A percentile compares a stretch with the other conserved stretches of the same genome.
phyloP scores from a whole-genome alignment of 1,140 invertebrate species.

The Pseudomyrmex concolor region DNA sequence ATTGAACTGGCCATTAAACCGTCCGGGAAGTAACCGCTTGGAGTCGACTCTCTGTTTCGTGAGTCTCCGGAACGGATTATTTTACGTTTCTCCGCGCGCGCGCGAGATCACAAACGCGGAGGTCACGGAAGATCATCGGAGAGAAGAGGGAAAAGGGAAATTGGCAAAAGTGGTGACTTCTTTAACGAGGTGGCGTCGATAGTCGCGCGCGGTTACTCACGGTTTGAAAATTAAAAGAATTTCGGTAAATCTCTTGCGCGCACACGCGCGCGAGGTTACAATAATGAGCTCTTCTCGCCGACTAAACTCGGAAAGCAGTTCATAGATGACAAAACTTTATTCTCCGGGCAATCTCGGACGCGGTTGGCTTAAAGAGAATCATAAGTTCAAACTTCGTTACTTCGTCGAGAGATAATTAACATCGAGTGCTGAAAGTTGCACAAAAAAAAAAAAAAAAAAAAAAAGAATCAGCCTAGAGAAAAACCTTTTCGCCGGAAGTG shows the following conservation, averaged over 20 bases:
- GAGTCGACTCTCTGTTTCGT: slow-evolving; percentile 70
- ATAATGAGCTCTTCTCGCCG: slow-evolving; percentile 9
- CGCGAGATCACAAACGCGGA: slow-evolving; percentile 3
- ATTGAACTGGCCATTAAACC: slow-evolving; percentile 75
- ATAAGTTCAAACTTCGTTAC: slow-evolving; percentile 49
- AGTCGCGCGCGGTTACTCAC: not conserved
- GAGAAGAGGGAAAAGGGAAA: not conserved
- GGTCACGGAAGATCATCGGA: slow-evolving; percentile 48
- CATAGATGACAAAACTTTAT: slow-evolving; percentile 60
- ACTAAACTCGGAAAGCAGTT: slow-evolving; percentile 38
- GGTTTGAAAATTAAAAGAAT: slow-evolving; percentile 1
- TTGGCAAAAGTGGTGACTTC: not conserved
- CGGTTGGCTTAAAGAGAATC: slow-evolving; percentile 45
- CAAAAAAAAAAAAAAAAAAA: not conserved
- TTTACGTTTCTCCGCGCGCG: slow-evolving; percentile 27
- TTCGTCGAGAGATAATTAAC: slow-evolving; percentile 45
- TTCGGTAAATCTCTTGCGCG: not conserved
- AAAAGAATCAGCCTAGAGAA: slow-evolving; percentile 8
- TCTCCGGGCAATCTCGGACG: slow-evolving; percentile 25
- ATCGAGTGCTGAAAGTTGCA: slow-evolving; percentile 29
- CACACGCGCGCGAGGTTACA: not conserved
- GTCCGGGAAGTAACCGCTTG: slow-evolving; percentile 62
- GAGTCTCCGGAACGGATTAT: slow-evolving; percentile 65
- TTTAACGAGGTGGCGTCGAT: slow-evolving; percentile 6
- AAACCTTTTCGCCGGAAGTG: slow-evolving; percentile 8